Evolutionary conservation across 2,888 invertebrate species (phyloP).

Genomic region (Spicauda simplicius): DNA sequence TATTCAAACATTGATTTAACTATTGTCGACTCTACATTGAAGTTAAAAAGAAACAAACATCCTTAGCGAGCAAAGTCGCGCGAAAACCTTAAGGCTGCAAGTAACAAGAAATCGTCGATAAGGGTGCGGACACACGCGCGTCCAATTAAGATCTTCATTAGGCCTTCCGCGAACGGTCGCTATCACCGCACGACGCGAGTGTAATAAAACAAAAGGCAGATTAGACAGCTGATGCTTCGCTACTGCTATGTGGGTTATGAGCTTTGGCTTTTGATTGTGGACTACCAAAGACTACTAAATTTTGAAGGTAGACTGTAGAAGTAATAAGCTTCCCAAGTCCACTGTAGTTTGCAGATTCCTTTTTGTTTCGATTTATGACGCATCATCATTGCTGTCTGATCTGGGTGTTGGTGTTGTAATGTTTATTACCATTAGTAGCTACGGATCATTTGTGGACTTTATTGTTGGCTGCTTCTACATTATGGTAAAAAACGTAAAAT

Average conservation of each 20-base stretch:
- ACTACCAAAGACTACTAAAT: no score
- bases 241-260: constrained; percentile 12
- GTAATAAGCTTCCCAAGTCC: background rate
- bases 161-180: constrained; percentile 69
- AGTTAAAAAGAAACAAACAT: constrained; percentile 5
- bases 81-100: constrained; percentile 9
- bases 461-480: no score
- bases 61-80: constrained; percentile 7
- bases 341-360: no score
- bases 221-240: constrained; percentile 38
- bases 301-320: no score
- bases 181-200: constrained; percentile 51
- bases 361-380: no score
- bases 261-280: background rate
- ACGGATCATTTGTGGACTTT: no score
- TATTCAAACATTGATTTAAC: background rate
- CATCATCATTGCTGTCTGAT: no score
- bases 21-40: background rate
- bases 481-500: no score
- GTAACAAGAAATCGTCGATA: constrained; percentile 49
- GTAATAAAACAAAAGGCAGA: constrained; percentile 48
- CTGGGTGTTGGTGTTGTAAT: no score
- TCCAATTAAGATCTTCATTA: constrained; percentile 82
- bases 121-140: constrained; percentile 66
- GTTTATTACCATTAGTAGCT: no score